Base-by-base conservation (phyloP, 2,113 vertebrate species). In the Ciconia boyciana region DNA sequence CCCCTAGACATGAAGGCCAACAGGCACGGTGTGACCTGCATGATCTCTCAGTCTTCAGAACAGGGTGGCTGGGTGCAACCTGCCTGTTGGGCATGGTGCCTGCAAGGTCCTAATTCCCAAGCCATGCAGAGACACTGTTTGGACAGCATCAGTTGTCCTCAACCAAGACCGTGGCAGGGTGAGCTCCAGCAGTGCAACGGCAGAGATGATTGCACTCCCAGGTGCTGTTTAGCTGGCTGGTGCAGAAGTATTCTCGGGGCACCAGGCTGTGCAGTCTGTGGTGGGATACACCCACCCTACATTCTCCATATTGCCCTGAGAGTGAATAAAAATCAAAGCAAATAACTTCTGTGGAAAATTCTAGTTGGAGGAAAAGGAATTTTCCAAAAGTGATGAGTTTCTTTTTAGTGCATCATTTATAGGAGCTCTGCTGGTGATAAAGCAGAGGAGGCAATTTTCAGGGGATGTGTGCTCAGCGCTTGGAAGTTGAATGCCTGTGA, bases 91-190 rank as follows among this genome's bases (percentile, higher is more conserved):
- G 5, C 29, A 28, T 11, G 21, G 48, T 49, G 36, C 10, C 28
- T 89, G 31, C 28, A 29, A 83, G 34, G 43, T 86, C 46, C 39
- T 76, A 28, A 14, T 13, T 68, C 43, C 36, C 52, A 80, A 72
- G 11, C 28, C 7, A 7, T 6, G 6, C 17, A 71, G 14, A 36
- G 51, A 22, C 43, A 41, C 17, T 79, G 2, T 46, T 49, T 81
- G 71, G 43, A 34, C 11, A 41, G 19, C 18, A 7, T 15, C 43
- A 21, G 6, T 3, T 76, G 29, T 6, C 8, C 31, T 25, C 9
- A 58, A 0, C 6, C n/a, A 34, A 13, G 54, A 46, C 10, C 32
- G 29, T 0, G 20, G 29, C 48, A 64, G 32, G 21, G 12, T 7
- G 16, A 72, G 26, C 29, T 80, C 39, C 58, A 46, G 48, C 16